Percentiles rank a stretch among this genome's conserved stretches.
phyloP scores from a whole-genome alignment of 2,888 invertebrate species.

The Conus canariensis region DNA sequence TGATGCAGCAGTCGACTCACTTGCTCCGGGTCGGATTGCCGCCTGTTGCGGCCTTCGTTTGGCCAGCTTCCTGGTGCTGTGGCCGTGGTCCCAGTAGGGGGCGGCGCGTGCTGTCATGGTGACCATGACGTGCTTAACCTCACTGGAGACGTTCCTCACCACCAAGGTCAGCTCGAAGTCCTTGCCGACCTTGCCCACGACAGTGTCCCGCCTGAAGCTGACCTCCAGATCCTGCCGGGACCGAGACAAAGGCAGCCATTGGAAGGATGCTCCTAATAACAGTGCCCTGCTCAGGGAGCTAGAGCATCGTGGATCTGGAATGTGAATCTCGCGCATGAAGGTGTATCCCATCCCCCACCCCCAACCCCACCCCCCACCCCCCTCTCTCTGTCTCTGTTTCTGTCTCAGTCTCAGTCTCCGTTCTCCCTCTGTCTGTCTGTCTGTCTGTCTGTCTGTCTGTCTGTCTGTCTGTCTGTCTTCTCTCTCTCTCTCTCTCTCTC shows the following conservation, averaged over 20 bases:
- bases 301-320: too few species aligned
- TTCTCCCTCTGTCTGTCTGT: too few species aligned
- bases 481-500: too few species aligned
- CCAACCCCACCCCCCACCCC: too few species aligned
- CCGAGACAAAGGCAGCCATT: background rate
- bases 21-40: background rate
- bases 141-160: conserved; percentile 25
- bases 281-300: too few species aligned
- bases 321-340: too few species aligned
- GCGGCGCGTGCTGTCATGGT: conserved; percentile 27
- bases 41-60: background rate
- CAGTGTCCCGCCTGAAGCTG: background rate
- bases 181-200: conserved; percentile 7
- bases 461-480: too few species aligned
- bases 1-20: conserved; percentile 1
- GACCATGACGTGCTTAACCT: conserved; percentile 15
- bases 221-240: background rate
- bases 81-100: conserved; percentile 33
- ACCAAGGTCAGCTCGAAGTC: conserved; percentile 18
- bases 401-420: too few species aligned
- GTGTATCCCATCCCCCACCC: too few species aligned
- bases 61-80: conserved; percentile 20
- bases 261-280: too few species aligned
- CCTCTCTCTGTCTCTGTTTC: too few species aligned
- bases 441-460: too few species aligned